These are phyloP conservation scores for Mola mola DNA, from an alignment of 2,113 vertebrate species.

Conservation along the genomic window DNA sequence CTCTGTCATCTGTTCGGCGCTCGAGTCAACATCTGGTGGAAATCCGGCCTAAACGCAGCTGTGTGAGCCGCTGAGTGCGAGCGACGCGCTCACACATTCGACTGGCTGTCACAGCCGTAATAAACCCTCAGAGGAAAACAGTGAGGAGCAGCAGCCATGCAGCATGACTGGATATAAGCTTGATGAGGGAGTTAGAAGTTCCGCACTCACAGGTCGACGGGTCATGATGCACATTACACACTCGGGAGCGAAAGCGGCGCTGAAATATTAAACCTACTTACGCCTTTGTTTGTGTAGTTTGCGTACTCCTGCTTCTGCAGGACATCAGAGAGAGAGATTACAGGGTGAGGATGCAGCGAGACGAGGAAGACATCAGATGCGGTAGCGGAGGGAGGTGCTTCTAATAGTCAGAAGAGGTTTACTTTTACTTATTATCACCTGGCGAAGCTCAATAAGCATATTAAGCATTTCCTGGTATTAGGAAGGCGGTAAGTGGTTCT, in stretches of 20 bases:
- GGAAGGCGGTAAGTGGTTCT: background rate
- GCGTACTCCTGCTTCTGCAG: background rate
- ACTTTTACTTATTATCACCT: conserved; percentile 9
- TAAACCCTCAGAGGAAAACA: conserved; percentile 12
- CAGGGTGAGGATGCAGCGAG: conserved; percentile 1
- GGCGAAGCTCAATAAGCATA: conserved; percentile 20
- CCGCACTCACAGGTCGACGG: too few species aligned
- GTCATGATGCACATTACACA: conserved; percentile 19
- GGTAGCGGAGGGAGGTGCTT: background rate
- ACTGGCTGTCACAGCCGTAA: conserved; percentile 19
- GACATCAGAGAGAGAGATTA: background rate
- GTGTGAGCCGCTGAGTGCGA: background rate
- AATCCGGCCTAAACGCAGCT: conserved; percentile 34
- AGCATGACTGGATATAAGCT: too few species aligned
- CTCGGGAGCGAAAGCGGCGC: conserved; percentile 18
- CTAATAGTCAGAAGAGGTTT: conserved; percentile 14
- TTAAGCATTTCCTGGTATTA: background rate
- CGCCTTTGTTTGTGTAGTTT: conserved; percentile 6
- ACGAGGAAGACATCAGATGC: conserved; percentile 4
- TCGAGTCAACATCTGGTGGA: conserved; percentile 70
- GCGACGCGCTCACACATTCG: conserved; percentile 32
- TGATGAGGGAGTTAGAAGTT: too few species aligned
- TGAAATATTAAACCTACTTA: conserved; percentile 29
- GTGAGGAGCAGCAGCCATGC: background rate
- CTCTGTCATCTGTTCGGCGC: conserved; percentile 62